Evolutionary conservation across 2,888 invertebrate genomes (phyloP), one percentile per base, ranked within the genome.

Genomic region (Drosophila algonquin): DNA sequence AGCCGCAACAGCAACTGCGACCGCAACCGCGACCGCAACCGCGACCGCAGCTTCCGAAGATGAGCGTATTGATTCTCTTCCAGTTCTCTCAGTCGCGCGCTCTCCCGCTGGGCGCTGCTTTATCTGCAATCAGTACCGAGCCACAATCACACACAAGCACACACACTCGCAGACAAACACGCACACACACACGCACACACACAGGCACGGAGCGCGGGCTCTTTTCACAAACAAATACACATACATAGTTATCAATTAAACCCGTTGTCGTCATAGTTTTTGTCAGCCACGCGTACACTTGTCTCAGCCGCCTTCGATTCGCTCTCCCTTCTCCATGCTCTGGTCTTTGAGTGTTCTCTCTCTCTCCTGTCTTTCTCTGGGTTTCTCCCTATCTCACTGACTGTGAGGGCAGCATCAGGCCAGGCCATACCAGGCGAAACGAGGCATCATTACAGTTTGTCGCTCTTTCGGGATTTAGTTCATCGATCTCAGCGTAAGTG

Each of bases 401-500:
- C 46, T 51, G n/a, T 51, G n/a, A 46, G 7, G 16, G 21, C 70
- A 73, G 72, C 76, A 76, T 40, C 57, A 47, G 55, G 55, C 59
- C 55, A 63, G 58, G 65, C 53, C 74, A 75, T 80, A 12, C 12
- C 35, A 12, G 35, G 48, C 62, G 56, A 61, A 59, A 62, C 54
- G 74, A 77, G 79, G 73, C 79, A 77, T 85, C 79, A 82, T 85
- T 80, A 69, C 81, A 68, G 72, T 62, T 65, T 76, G 76, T 85
- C 77, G 84, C 87, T 84, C 84, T 81, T 84, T 72, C 78, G 75
- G 79, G 73, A 87, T 83, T 87, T 87, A 91, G 91, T 91, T 91
- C 91, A 91, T 90, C 91, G 91, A 91, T 91, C 91, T 91, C 89
- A 85, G 84, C 81, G 89, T 85, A 82, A 85, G 89, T 88, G 91